These are phyloP conservation scores for Poeciliopsis turrubarensis DNA, from an alignment of 2,113 vertebrate genomes.

Conservation along the genomic window DNA sequence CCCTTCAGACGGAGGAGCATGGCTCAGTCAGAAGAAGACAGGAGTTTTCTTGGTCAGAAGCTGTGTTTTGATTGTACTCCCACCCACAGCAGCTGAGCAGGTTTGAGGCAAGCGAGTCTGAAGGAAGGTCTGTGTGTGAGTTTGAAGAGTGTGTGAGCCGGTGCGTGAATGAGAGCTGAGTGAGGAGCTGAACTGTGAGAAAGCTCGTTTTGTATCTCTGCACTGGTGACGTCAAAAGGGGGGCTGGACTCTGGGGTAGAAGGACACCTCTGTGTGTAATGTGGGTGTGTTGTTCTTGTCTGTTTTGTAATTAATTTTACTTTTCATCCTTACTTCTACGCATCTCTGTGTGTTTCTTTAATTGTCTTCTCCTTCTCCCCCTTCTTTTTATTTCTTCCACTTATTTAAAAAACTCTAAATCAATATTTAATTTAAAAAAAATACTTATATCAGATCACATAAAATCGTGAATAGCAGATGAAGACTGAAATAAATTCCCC, in stretches of 20 bases:
- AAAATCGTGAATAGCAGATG: not conserved
- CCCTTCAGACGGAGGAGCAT: slow-evolving; percentile 16
- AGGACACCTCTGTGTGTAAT: slow-evolving; percentile 43
- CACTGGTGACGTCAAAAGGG: slow-evolving; percentile 81
- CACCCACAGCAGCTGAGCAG: slow-evolving; percentile 6
- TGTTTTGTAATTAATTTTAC: slow-evolving; percentile 19
- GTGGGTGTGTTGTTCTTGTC: slow-evolving; percentile 10
- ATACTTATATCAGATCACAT: not conserved
- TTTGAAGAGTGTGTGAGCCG: slow-evolving; percentile 38
- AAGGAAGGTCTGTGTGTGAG: slow-evolving; percentile 32
- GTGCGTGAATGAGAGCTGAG: slow-evolving; percentile 56
- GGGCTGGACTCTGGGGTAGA: slow-evolving; percentile 66
- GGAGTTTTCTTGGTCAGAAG: slow-evolving; percentile 16
- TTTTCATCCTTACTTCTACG: slow-evolving; percentile 19
- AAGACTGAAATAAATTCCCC: not conserved
- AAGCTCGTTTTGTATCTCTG: slow-evolving; percentile 83
- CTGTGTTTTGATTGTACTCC: not conserved
- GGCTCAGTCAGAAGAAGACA: slow-evolving; percentile 26
- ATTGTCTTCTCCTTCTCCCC: not conserved
- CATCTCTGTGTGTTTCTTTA: not conserved
- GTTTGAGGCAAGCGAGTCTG: slow-evolving; percentile 32
- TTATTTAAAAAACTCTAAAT: not conserved
- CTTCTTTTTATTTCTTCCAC: not conserved
- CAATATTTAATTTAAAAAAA: not conserved
- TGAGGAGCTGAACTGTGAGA: slow-evolving; percentile 74